A percentile compares a stretch with the other conserved stretches of the same genome.
Conservation (phyloP, 2,888 invertebrate genomes). For the Phrixothrix hirtus region DNA sequence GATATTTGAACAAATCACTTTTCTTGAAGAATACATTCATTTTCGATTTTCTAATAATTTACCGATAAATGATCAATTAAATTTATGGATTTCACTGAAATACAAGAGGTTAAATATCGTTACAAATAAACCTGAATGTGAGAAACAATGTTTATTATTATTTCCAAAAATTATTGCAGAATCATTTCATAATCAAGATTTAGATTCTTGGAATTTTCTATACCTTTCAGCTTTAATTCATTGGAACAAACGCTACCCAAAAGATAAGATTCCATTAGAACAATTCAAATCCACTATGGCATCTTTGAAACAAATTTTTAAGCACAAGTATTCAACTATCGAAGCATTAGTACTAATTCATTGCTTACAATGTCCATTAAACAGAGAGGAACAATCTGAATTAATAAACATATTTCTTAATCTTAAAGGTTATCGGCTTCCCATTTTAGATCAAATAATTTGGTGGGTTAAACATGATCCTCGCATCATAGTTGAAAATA, state of each 20-base stretch:
- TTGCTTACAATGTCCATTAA: too few species aligned
- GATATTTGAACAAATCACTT: background rate
- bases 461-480: too few species aligned
- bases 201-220: background rate
- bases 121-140: conserved; percentile 2
- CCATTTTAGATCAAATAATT: too few species aligned
- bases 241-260: conserved; percentile 11
- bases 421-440: too few species aligned
- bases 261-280: conserved; percentile 1
- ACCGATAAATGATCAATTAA: background rate
- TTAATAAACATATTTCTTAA: too few species aligned
- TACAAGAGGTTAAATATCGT: background rate
- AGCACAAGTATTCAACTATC: too few species aligned
- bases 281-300: background rate
- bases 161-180: conserved; percentile 2
- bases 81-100: background rate
- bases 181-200: background rate
- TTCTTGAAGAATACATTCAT: background rate
- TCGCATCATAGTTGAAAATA: too few species aligned
- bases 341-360: too few species aligned
- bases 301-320: background rate
- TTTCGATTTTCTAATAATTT: background rate
- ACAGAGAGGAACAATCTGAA: too few species aligned
- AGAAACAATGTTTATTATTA: conserved; percentile 11
- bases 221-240: conserved; percentile 1